Conservation (phyloP, 1,140 invertebrate genomes). For the Lepidostoma basale region DNA sequence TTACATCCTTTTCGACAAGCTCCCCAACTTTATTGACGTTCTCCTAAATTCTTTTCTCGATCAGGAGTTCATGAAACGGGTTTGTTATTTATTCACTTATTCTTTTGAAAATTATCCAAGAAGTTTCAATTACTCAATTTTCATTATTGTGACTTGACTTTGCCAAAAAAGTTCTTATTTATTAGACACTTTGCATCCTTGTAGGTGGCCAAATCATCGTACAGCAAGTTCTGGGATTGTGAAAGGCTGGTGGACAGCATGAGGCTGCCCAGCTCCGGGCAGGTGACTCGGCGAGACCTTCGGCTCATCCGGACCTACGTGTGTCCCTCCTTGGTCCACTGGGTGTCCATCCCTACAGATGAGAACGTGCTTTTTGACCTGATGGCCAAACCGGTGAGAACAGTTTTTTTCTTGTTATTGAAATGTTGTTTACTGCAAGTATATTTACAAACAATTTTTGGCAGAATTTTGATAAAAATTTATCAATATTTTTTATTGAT, state of each 20-base stretch:
- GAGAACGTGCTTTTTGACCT: constrained; percentile 56
- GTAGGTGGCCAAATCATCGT: constrained; percentile 54
- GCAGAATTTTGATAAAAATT: too few relatives aligned
- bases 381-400: constrained; percentile 55
- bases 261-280: constrained; percentile 48
- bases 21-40: constrained; percentile 52
- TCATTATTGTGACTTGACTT: too few relatives aligned
- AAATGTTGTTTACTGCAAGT: too few relatives aligned
- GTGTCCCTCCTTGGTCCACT: constrained; percentile 56
- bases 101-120: not conserved
- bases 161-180: too few relatives aligned
- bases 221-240: constrained; percentile 59
- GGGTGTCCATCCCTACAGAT: constrained; percentile 55
- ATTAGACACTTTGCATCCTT: too few relatives aligned
- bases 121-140: not conserved
- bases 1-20: constrained; percentile 53
- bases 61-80: constrained; percentile 56
- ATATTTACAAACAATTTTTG: too few relatives aligned
- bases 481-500: too few relatives aligned
- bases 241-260: constrained; percentile 50
- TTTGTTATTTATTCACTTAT: constrained; percentile 38
- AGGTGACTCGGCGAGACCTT: constrained; percentile 45
- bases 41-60: constrained; percentile 56
- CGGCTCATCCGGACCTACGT: constrained; percentile 50
- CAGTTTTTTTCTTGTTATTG: not conserved